These are phyloP conservation scores for Ophthalmolycus amberensis DNA, from an alignment of 2,113 vertebrate genomes.

Conservation along the genomic window DNA sequence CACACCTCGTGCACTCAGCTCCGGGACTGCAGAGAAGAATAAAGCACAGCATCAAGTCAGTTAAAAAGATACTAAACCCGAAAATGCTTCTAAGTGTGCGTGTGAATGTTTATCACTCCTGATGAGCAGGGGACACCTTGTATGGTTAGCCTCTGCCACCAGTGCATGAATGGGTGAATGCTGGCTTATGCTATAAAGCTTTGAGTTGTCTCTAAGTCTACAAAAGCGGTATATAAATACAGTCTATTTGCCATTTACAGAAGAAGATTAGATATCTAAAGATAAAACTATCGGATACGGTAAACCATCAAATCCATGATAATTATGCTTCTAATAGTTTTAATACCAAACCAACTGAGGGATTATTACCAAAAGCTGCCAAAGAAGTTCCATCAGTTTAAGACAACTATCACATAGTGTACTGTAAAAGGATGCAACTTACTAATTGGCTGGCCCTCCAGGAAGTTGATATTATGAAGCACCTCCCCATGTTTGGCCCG, in stretches of 20 bases:
- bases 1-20: conserved; percentile 91
- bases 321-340: neutral
- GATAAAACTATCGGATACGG: neutral
- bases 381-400: neutral
- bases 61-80: neutral
- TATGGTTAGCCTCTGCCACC: neutral
- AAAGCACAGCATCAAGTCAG: neutral
- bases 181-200: neutral
- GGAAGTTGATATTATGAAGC: conserved; percentile 95
- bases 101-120: neutral
- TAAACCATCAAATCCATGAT: neutral
- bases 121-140: neutral
- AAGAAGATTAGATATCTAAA: neutral
- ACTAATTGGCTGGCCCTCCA: conserved; percentile 99
- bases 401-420: neutral
- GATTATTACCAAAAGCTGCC: conserved; percentile 15
- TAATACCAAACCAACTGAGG: conserved; percentile 36
- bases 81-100: neutral
- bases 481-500: conserved; percentile 94
- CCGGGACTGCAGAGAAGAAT: conserved; percentile 85
- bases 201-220: neutral
- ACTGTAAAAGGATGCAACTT: conserved; percentile 67
- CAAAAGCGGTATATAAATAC: no score
- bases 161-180: neutral
- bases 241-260: neutral